These are phyloP conservation scores for Furnarius figulus DNA, from an alignment of 2,113 vertebrate genomes.

Conservation along the genomic window DNA sequence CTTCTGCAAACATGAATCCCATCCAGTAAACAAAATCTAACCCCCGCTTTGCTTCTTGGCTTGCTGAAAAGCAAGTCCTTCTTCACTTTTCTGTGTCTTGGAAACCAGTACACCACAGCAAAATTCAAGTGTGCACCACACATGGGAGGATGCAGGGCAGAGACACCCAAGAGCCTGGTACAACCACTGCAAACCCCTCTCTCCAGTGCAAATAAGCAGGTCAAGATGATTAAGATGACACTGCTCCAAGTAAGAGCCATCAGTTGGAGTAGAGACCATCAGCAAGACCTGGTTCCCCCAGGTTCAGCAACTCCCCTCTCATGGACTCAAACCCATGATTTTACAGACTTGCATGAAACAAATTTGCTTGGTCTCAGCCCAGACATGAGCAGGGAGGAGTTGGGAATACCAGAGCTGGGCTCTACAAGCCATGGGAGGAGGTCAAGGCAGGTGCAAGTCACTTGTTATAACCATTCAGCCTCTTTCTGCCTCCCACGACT, in stretches of 20 bases:
- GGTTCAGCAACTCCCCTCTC: neutral
- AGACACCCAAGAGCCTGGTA: neutral
- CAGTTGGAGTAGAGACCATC: neutral
- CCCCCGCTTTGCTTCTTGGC: neutral
- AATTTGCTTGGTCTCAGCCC: neutral
- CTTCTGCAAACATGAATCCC: neutral
- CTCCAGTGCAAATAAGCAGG: neutral
- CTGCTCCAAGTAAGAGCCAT: neutral
- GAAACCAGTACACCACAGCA: accelerated
- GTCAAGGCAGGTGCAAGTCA: neutral
- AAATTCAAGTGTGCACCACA: neutral
- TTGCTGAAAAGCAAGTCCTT: neutral
- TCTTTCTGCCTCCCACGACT: neutral
- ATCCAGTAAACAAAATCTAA: neutral
- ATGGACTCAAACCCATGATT: accelerated
- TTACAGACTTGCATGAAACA: neutral
- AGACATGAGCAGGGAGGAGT: neutral
- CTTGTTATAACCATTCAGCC: neutral
- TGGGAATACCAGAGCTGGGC: neutral
- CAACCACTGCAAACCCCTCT: neutral
- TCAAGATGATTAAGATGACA: neutral
- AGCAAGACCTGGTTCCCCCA: neutral
- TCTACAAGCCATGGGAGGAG: neutral
- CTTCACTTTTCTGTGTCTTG: neutral
- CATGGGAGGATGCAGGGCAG: accelerated